These are phyloP conservation scores for Oscheius sp. DNA, from an alignment of 2,888 invertebrate genomes.

Conservation along the genomic window DNA sequence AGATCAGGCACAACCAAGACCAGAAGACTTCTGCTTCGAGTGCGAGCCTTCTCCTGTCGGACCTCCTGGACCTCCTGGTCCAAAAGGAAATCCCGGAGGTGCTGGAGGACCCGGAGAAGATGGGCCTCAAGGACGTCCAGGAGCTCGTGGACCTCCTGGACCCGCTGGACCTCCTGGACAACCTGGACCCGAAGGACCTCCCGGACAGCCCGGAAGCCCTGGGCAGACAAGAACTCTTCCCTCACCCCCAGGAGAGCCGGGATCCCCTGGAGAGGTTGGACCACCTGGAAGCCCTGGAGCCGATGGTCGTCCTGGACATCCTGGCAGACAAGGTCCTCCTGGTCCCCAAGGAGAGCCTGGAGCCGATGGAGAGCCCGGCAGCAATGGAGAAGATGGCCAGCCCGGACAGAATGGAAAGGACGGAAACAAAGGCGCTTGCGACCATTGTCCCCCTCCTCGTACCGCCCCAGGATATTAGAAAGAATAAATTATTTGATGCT, in stretches of 20 bases:
- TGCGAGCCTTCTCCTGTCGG: constrained; percentile 43
- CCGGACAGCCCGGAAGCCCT: constrained; percentile 34
- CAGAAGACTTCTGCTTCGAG: constrained; percentile 51
- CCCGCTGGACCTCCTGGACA: constrained; percentile 39
- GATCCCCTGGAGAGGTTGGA: constrained; percentile 49
- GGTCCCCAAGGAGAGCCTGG: constrained; percentile 26
- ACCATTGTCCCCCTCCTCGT: constrained; percentile 51
- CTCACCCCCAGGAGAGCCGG: constrained; percentile 45
- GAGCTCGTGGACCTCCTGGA: constrained; percentile 21
- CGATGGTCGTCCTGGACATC: constrained; percentile 48
- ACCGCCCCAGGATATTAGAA: constrained; percentile 49
- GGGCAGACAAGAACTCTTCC: constrained; percentile 39
- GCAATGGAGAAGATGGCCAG: constrained; percentile 42
- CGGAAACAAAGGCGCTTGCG: constrained; percentile 49
- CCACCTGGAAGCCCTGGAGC: constrained; percentile 41
- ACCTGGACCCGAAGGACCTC: constrained; percentile 43
- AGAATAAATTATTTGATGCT: not conserved
- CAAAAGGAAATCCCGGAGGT: constrained; percentile 41
- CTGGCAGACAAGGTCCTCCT: constrained; percentile 47
- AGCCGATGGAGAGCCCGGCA: constrained; percentile 44
- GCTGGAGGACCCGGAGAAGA: constrained; percentile 42
- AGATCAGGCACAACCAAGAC: constrained; percentile 33
- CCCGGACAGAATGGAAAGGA: constrained; percentile 47
- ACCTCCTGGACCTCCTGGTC: constrained; percentile 31
- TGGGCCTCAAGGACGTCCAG: constrained; percentile 37